Conservation (phyloP, 2,888 invertebrate species). For the Megaustenia siamemsis region DNA sequence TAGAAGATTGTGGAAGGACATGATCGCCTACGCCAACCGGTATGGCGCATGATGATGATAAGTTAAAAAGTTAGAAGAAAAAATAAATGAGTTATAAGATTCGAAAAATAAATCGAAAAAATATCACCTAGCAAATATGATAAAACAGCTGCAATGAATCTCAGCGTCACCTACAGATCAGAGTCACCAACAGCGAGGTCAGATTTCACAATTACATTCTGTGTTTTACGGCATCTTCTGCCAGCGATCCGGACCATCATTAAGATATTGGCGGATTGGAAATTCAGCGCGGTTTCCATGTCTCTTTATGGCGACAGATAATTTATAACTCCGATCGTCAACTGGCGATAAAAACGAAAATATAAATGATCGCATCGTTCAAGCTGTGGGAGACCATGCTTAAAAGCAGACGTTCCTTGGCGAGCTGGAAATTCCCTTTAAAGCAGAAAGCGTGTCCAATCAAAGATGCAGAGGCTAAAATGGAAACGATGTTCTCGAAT, state of each 20-base stretch:
- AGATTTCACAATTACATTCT: background rate
- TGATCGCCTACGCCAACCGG: too few species aligned
- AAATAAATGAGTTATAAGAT: too few species aligned
- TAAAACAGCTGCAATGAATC: too few species aligned
- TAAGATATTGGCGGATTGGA: slow-evolving; percentile 34
- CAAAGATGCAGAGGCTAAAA: slow-evolving; percentile 8
- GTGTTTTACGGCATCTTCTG: background rate
- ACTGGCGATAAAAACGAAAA: slow-evolving; percentile 23
- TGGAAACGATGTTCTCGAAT: slow-evolving; percentile 14
- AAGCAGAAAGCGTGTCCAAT: background rate
- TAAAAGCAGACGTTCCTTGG: slow-evolving; percentile 4
- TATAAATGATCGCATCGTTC: slow-evolving; percentile 1
- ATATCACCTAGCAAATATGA: too few species aligned
- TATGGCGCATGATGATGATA: too few species aligned
- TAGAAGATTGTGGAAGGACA: too few species aligned
- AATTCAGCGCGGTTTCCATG: background rate
- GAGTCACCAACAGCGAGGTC: background rate
- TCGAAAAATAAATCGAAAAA: too few species aligned
- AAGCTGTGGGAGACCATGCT: background rate
- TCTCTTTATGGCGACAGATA: slow-evolving; percentile 9
- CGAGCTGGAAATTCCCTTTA: background rate
- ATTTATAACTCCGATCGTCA: slow-evolving; percentile 21
- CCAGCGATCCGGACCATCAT: background rate
- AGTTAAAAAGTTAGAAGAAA: too few species aligned
- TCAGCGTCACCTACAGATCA: too few species aligned